Base-by-base conservation (phyloP, 2,888 invertebrate species). In the Hydropsyche betteni region DNA sequence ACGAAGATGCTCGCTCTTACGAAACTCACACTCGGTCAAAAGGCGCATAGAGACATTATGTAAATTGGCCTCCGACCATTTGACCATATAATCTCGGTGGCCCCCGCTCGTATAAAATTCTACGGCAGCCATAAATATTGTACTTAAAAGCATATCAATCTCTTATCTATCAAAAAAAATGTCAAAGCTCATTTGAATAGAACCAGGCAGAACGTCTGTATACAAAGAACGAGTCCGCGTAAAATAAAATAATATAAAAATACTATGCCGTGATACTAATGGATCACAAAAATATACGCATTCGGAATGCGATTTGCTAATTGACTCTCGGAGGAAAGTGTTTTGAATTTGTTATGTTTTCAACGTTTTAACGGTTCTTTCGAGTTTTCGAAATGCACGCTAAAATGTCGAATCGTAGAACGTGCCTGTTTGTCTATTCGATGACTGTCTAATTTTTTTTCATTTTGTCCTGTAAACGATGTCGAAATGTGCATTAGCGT, bases 161-260 rank as follows among this genome's bases (percentile, higher is more conserved):
- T 69, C 68, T 70, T 76, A 76, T 76, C 74, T 74, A 55, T 74
- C 58, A 69, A 50, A 76, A 74, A 36, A 76, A 74, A 74, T 74
- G 76, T 76, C 76, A 74, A 69, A 70, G 58, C 76, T 70, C 64
- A 74, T 76, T 76, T 76, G 74, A 74, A 76, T 70, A 69, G 68
- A 52, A 53, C 68, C 64, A 51, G 55, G 53, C 24, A 24, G 24
- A 75, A 71, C 71, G 75, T 68, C 70, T 71, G 61, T 64, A 61
- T 75, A 55, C 16, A 16, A n/a, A 55, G n/a, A n/a, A n/a, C 55
- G 51, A 51, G n/a, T 12, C 8, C n/a, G 51, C 51, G 51, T 51
- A 51, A 55, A 5, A 55, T 55, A 55, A 44, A 44, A 44, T 44
- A 44, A 44, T 44, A 44, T 44, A 10, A 44, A 44, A 44, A 44